These are phyloP conservation scores for Diaperis boleti DNA, from an alignment of 2,888 invertebrate species.

Conservation along the genomic window DNA sequence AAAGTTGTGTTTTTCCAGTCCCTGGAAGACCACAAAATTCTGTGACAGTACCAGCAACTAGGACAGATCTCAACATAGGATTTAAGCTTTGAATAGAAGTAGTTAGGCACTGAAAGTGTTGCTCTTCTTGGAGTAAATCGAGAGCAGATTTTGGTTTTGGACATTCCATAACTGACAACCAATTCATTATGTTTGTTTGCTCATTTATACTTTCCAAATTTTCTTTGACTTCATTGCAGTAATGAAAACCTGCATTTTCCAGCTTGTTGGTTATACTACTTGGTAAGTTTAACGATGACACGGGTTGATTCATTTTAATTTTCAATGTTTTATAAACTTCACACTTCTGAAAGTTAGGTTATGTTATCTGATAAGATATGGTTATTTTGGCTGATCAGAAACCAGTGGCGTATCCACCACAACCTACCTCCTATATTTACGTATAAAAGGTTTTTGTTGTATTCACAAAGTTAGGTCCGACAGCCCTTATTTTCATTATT, in stretches of 20 bases:
- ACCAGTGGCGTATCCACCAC: too few relatives aligned
- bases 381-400: too few relatives aligned
- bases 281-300: slow-evolving; percentile 13
- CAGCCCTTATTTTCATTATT: too few relatives aligned
- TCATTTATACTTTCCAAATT: not conserved
- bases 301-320: slow-evolving; percentile 12
- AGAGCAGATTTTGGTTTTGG: slow-evolving; percentile 15
- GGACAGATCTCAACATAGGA: not conserved
- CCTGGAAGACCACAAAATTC: slow-evolving; percentile 29
- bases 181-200: slow-evolving; percentile 1
- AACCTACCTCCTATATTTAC: too few relatives aligned
- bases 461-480: too few relatives aligned
- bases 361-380: too few relatives aligned
- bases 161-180: not conserved
- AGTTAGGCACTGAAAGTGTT: not conserved
- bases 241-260: slow-evolving; percentile 6
- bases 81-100: slow-evolving; percentile 9
- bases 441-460: too few relatives aligned
- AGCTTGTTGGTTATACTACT: not conserved
- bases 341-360: not conserved
- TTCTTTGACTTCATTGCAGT: slow-evolving; percentile 21
- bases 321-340: too few relatives aligned
- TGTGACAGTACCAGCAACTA: slow-evolving; percentile 14
- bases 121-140: slow-evolving; percentile 3
- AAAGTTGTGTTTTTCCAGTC: slow-evolving; percentile 32